Evolutionary conservation across 1,140 invertebrate genomes (phyloP).

Genomic region (Meloidogyne hapla): DNA sequence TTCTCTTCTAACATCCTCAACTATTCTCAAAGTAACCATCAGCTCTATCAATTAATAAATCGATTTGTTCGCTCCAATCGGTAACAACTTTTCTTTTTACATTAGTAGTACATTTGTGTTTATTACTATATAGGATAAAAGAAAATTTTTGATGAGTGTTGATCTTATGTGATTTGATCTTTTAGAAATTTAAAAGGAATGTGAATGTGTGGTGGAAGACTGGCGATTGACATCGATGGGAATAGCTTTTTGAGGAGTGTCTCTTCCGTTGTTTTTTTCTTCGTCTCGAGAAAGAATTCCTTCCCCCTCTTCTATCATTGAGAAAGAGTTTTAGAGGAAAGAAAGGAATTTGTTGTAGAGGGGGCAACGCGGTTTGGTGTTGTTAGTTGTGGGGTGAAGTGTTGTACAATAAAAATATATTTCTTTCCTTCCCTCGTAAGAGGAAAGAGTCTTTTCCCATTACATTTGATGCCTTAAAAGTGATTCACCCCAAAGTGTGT

Average conservation of each 20-base stretch:
- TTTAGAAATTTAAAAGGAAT: not conserved
- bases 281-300: not conserved
- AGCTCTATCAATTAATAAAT: not conserved
- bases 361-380: not conserved
- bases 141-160: not conserved
- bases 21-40: not conserved
- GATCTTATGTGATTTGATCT: not conserved
- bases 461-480: not conserved
- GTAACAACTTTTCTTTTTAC: not conserved
- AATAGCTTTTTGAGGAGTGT: not conserved
- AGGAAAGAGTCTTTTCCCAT: not conserved
- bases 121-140: no score
- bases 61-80: conserved; percentile 4
- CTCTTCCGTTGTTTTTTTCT: not conserved
- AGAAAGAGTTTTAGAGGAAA: not conserved
- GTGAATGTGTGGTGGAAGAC: not conserved
- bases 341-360: not conserved
- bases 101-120: not conserved
- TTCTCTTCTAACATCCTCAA: not conserved
- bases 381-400: not conserved
- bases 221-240: not conserved
- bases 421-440: not conserved
- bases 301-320: not conserved
- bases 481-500: not conserved
- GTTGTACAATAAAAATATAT: not conserved